Evolutionary conservation across 53 echinoderm and acorn worm species (phyloP).

Genomic region (Antedon mediterranea): DNA sequence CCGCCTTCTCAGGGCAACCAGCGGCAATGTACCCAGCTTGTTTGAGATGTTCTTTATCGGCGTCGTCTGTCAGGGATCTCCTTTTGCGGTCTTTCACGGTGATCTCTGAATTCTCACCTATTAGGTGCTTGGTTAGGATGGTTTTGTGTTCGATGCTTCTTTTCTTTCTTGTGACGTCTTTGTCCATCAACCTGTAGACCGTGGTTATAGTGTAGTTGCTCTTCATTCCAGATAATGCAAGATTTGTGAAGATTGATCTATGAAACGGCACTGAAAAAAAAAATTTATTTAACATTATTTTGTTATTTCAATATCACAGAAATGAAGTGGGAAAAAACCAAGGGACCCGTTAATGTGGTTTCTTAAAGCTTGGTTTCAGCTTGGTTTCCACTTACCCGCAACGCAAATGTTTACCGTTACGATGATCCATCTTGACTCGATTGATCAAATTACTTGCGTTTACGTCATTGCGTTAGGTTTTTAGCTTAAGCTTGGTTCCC

Average conservation of each 20-base stretch:
- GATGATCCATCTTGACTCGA: no score
- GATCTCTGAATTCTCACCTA: background rate
- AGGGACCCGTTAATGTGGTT: no score
- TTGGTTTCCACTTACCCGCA: no score
- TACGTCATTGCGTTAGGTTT: no score
- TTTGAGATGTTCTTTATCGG: slow-evolving; percentile 20
- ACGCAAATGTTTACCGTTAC: no score
- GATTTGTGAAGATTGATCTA: slow-evolving; percentile 37
- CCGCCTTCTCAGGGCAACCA: slow-evolving; percentile 39
- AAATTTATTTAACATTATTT: no score
- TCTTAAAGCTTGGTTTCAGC: no score
- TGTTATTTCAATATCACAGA: no score
- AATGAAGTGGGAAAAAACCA: no score
- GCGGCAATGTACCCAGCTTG: slow-evolving; percentile 18
- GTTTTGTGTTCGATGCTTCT: slow-evolving; percentile 7
- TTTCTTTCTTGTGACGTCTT: slow-evolving; percentile 6
- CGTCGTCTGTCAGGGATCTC: slow-evolving; percentile 39
- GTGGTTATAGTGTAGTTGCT: slow-evolving; percentile 50
- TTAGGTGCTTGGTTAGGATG: slow-evolving; percentile 11
- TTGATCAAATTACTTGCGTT: no score
- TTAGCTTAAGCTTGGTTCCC: no score
- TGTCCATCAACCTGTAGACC: slow-evolving; percentile 35
- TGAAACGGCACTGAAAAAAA: slow-evolving; percentile 38
- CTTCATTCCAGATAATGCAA: slow-evolving; percentile 43
- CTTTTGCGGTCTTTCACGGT: slow-evolving; percentile 7